Evolutionary conservation across 2,797 vertebrate species (phyloP), one percentile per base, ranked within the genome.

Genomic region (Melanotaenia boesemani): DNA sequence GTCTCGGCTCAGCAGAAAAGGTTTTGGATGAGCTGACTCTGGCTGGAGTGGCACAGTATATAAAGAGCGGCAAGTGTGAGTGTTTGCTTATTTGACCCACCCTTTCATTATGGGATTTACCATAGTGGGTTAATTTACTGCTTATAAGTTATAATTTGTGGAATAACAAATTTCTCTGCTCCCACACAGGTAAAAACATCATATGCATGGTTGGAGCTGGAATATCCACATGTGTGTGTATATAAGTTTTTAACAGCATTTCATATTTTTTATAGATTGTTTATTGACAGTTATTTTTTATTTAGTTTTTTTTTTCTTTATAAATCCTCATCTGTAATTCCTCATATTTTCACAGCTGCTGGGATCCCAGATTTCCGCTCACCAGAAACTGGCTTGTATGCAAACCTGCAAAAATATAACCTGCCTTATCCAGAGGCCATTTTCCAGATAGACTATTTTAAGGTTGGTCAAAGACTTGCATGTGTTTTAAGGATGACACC

Each of bases 351-450:
- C 54, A 9, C 78, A 98, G 97, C 97, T 3, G 96, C 97, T 0
- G 97, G 97, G 54, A 97, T 98, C 85, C 97, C 97, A 2, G 97
- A 98, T 88, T 98, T 98, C 82, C 97, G 97, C 41, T 97, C 96
- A 4, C 97, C 97, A 0, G 94, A 89, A 76, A 96, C 96, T 0
- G 97, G 97, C 28, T 93, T 98, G 46, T 98, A 98, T 18, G 94
- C 96, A 77, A 98, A 97, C 87, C 80, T 98, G 77, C 94, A 96
- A 83, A 96, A 97, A 79, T 98, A 97, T 78, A 90, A 92, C 50
- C 92, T 98, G 44, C 97, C 97, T 1, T 97, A 97, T 76, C 97
- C 97, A 0, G 96, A 97, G 84, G 97, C 97, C 88, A 97, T 98
- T 76, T 98, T 98, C 80, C 96, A 97, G 87, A 95, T 97, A 6